These are phyloP conservation scores for Neogale vison DNA, from an alignment of 2,113 vertebrate species.

Conservation along the genomic window DNA sequence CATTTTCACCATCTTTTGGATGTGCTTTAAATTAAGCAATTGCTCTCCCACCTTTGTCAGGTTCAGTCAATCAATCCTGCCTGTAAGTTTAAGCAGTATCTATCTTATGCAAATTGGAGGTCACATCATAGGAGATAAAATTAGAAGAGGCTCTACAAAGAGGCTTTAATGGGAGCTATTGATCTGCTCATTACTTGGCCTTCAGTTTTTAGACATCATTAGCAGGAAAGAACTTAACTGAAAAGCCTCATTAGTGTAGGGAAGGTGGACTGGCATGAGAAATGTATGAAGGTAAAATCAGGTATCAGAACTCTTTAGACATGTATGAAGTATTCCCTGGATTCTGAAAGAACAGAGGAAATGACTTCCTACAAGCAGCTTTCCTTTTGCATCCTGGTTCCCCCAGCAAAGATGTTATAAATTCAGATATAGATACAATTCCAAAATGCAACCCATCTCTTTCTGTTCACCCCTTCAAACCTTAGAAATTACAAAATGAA, in stretches of 20 bases:
- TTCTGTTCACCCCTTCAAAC: not conserved
- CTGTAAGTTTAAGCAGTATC: slow-evolving; percentile 36
- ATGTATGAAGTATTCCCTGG: not conserved
- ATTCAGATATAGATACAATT: not conserved
- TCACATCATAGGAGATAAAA: slow-evolving; percentile 61
- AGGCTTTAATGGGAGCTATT: slow-evolving; percentile 68
- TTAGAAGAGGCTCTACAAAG: slow-evolving; percentile 55
- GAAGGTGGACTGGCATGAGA: not conserved
- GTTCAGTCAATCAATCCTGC: slow-evolving; percentile 52
- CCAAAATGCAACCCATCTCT: not conserved
- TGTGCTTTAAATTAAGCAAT: slow-evolving; percentile 51
- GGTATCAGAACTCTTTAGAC: not conserved
- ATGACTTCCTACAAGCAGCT: not conserved
- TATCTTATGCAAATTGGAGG: slow-evolving; percentile 70
- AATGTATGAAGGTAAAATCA: slow-evolving; percentile 17
- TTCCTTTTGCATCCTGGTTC: not conserved
- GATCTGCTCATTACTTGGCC: slow-evolving; percentile 64
- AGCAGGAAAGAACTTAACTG: slow-evolving; percentile 34
- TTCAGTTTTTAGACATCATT: slow-evolving; percentile 67
- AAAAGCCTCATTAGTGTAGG: slow-evolving; percentile 54
- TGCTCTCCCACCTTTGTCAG: slow-evolving; percentile 21
- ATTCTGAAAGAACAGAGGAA: not conserved
- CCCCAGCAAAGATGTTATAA: not conserved
- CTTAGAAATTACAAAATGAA: not conserved
- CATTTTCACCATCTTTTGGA: slow-evolving; percentile 41